phyloP scores from a whole-genome alignment of 2,888 invertebrate species.

The Exephanes ischioxanthus region DNA sequence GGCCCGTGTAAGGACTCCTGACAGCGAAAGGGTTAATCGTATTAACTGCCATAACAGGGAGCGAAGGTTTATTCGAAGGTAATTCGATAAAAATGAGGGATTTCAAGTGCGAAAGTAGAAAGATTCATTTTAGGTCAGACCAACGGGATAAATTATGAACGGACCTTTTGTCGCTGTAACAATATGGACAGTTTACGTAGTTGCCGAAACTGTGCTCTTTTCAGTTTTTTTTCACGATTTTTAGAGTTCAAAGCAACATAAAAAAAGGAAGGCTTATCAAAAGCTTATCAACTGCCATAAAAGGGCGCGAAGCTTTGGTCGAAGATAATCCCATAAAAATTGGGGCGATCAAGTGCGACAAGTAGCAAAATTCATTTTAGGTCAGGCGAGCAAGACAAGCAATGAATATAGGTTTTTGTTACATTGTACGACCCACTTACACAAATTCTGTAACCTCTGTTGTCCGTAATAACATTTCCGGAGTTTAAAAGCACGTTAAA shows the following conservation, averaged over 20 bases:
- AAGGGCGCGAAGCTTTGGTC: too few species aligned
- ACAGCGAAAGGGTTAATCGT: background rate
- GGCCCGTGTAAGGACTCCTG: too few species aligned
- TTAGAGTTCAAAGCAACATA: background rate
- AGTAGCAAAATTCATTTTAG: slow-evolving; percentile 16
- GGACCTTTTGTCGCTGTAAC: too few species aligned
- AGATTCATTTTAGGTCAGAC: background rate
- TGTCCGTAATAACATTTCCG: background rate
- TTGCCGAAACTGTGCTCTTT: too few species aligned
- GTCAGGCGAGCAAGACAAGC: background rate
- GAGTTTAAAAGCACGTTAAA: background rate
- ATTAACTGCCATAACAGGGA: background rate
- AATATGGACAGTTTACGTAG: too few species aligned
- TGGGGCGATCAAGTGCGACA: background rate
- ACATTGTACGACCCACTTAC: background rate
- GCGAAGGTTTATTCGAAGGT: background rate
- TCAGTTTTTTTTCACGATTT: background rate
- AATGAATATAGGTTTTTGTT: background rate
- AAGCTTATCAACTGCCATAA: background rate
- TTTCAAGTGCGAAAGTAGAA: background rate
- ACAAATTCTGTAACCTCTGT: background rate
- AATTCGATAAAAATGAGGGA: background rate
- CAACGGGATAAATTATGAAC: too few species aligned
- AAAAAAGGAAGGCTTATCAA: background rate
- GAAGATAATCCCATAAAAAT: background rate